These are phyloP conservation scores for Himalopsyche japonica DNA, from an alignment of 2,888 invertebrate species.

Conservation along the genomic window DNA sequence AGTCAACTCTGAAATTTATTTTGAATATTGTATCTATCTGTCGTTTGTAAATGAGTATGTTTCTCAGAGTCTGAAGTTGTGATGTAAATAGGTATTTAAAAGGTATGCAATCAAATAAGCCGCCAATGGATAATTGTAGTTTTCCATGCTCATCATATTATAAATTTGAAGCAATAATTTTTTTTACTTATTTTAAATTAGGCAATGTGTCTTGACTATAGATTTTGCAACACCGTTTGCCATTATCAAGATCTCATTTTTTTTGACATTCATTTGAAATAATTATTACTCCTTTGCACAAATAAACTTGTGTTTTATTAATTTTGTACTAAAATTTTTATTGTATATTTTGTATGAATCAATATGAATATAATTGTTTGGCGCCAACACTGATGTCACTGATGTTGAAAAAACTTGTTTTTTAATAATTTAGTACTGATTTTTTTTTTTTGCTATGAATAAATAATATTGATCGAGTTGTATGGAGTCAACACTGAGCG, in stretches of 20 bases:
- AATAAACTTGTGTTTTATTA: no score
- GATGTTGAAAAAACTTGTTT: no score
- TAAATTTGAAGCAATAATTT: background rate
- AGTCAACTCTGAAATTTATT: background rate
- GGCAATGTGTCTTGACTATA: no score
- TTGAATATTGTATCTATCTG: background rate
- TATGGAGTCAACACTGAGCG: no score
- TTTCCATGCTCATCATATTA: background rate
- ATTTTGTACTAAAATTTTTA: no score
- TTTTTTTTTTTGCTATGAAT: no score
- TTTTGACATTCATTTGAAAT: background rate
- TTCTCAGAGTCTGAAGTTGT: background rate
- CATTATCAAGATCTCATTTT: background rate
- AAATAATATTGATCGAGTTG: no score
- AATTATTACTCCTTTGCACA: no score
- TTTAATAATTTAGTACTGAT: no score
- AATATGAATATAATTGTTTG: no score
- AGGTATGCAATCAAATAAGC: background rate
- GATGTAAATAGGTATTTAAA: background rate
- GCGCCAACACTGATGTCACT: no score
- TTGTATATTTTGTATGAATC: no score
- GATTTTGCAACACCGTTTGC: background rate
- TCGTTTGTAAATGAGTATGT: background rate
- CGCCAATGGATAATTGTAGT: background rate
- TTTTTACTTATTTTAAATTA: background rate